Evolutionary conservation across 2,888 invertebrate genomes (phyloP).

Genomic region (Ischnura elegans): DNA sequence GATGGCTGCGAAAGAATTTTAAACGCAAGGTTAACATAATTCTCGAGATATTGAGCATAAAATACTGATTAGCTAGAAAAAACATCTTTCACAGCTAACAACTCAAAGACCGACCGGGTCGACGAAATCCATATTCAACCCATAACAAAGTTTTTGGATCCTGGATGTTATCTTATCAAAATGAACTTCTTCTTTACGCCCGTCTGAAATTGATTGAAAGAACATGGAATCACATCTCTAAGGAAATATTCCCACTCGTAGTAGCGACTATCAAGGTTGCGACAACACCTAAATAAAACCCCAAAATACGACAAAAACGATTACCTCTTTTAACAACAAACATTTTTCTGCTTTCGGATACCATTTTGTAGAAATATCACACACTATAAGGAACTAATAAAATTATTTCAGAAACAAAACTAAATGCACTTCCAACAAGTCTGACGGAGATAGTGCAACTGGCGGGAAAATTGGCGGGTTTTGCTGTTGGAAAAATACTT

Average conservation of each 20-base stretch:
- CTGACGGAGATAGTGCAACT: neutral
- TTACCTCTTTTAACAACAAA: constrained; percentile 55
- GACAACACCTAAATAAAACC: too few species aligned
- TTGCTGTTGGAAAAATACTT: neutral
- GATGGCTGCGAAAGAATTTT: constrained; percentile 81
- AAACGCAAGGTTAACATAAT: neutral
- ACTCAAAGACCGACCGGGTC: constrained; percentile 91
- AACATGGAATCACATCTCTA: constrained; percentile 51
- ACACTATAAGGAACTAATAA: neutral
- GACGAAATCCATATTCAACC: constrained; percentile 96
- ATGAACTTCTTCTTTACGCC: constrained; percentile 93
- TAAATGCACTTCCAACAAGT: neutral
- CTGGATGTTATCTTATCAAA: constrained; percentile 99
- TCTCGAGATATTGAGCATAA: neutral
- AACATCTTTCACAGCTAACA: neutral
- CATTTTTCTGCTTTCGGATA: constrained; percentile 45
- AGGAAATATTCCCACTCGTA: too few species aligned
- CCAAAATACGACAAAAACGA: too few species aligned
- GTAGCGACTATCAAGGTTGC: too few species aligned
- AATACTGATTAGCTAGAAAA: neutral
- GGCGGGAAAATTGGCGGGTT: constrained; percentile 28
- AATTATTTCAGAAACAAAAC: neutral
- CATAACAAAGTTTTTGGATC: constrained; percentile 96
- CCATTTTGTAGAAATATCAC: neutral
- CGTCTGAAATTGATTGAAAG: constrained; percentile 81